Base-by-base conservation (phyloP, 2,797 vertebrate genomes). In the Galago senegalensis region DNA sequence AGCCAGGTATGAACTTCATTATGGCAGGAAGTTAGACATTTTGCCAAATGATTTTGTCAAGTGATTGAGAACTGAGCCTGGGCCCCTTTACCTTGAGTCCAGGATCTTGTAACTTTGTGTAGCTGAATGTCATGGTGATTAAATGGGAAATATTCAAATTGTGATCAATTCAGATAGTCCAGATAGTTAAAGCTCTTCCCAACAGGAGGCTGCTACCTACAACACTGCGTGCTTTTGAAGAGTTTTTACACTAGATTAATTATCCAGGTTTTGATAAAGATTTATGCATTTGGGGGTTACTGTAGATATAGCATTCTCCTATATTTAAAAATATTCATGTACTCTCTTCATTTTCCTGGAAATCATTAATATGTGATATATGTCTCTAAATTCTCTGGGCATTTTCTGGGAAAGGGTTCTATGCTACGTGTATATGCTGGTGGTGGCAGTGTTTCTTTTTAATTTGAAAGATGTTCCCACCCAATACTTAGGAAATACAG, bases 1-100 rank as follows among this genome's bases (percentile, higher is more conserved):
- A 99, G 99, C 97, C 99, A 99, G 99, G 99, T 99, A 98, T 6
- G 95, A 17, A 84, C 37, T 91, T 90, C 21, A 5, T 43, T 6
- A 43, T 83, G 25, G 31, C 56, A 79, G 31, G 95, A 27, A 75
- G 34, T 29, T 17, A 65, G 75, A 6, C 34, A 0, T 89, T 73
- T 67, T 69, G 40, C 23, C 20, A 60, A 65, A 13, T 12, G 27
- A 18, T 31, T 23, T 81, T 37, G 17, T 77, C 12, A n/a, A 16
- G 49, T 53, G 61, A 37, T 72, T 63, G 67, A 31, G 11, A n/a
- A 9, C 37, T 40, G 34, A 92, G 46, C 67, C 43, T 13, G 69
- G 40, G 20, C 14, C n/a, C 49, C 31, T 40, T 20, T 43, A 72
- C 25, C 31, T 25, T 61, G 63, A 94, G 18, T 43, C 37, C 69